A percentile compares a stretch with the other conserved stretches of the same genome.
Evolutionary conservation across 1,140 invertebrate species (phyloP).

Genomic region (Drosophila orosa): DNA sequence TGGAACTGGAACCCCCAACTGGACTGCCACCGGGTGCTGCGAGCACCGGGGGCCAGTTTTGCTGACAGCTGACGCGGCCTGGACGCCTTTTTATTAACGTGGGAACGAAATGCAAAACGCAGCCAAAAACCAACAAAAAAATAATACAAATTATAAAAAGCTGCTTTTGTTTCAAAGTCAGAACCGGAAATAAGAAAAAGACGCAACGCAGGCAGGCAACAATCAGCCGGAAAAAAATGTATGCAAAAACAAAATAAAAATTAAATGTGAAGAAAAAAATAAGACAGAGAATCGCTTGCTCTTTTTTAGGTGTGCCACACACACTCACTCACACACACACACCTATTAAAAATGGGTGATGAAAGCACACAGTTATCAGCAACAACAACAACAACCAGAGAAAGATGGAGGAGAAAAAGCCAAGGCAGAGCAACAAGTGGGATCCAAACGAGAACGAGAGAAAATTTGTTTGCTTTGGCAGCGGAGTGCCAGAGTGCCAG

Average conservation of each 20-base stretch:
- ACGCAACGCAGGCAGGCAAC: slow-evolving; percentile 7
- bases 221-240: slow-evolving; percentile 42
- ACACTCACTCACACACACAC: slow-evolving; percentile 13
- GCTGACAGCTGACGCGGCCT: slow-evolving; percentile 28
- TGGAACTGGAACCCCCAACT: slow-evolving; percentile 43
- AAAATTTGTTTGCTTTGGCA: slow-evolving; percentile 67
- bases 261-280: slow-evolving; percentile 48
- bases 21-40: slow-evolving; percentile 27
- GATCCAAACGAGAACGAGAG: slow-evolving; percentile 52
- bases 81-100: slow-evolving; percentile 65
- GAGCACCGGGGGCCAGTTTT: slow-evolving; percentile 23
- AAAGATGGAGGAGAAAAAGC: slow-evolving; percentile 30
- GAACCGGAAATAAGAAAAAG: slow-evolving; percentile 53
- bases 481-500: slow-evolving; percentile 26
- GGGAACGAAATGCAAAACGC: slow-evolving; percentile 66
- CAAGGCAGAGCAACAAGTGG: slow-evolving; percentile 34
- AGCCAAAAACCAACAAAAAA: slow-evolving; percentile 30
- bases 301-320: slow-evolving; percentile 31
- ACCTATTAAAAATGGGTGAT: slow-evolving; percentile 40
- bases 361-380: slow-evolving; percentile 46
- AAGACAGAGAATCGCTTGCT: background rate
- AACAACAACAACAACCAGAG: slow-evolving; percentile 10
- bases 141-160: slow-evolving; percentile 40
- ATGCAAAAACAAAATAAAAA: slow-evolving; percentile 55
- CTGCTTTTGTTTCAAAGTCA: slow-evolving; percentile 47